Evolutionary conservation across 2,797 vertebrate genomes (phyloP).

Genomic region (Pangasius djambal): DNA sequence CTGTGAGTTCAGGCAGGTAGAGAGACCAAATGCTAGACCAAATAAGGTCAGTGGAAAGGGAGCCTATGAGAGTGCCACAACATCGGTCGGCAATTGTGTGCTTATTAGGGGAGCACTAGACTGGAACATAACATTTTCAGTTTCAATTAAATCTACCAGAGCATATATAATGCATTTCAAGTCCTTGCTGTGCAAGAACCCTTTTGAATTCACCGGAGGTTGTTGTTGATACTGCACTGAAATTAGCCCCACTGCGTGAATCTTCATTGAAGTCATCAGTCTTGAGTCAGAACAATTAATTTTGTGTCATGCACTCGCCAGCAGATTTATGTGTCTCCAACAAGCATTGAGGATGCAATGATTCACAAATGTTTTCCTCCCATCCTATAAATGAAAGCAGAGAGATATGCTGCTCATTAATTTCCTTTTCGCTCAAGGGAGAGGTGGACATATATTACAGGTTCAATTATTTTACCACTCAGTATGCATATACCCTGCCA

Average conservation of each 20-base stretch:
- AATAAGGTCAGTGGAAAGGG: constrained; percentile 53
- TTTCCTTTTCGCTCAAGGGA: constrained; percentile 31
- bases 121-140: constrained; percentile 83
- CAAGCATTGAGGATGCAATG: constrained; percentile 18
- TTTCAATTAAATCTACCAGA: constrained; percentile 80
- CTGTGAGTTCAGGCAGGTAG: constrained; percentile 53
- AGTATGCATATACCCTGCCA: constrained; percentile 8
- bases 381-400: constrained; percentile 39
- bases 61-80: constrained; percentile 72
- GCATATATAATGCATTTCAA: constrained; percentile 73
- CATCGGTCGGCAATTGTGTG: constrained; percentile 67
- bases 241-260: constrained; percentile 53
- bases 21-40: constrained; percentile 47
- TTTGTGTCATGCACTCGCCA: constrained; percentile 41
- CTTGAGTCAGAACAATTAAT: constrained; percentile 51
- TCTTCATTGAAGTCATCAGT: constrained; percentile 54
- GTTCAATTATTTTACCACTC: constrained; percentile 29
- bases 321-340: constrained; percentile 41
- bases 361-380: constrained; percentile 28
- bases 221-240: constrained; percentile 55
- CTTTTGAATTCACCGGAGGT: constrained; percentile 64
- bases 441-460: constrained; percentile 35
- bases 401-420: constrained; percentile 22
- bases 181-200: constrained; percentile 58
- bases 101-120: constrained; percentile 73